Percentiles rank a stretch among this genome's conserved stretches.
phyloP scores from a whole-genome alignment of 2,113 vertebrate genomes.

The Xerus inauris region DNA sequence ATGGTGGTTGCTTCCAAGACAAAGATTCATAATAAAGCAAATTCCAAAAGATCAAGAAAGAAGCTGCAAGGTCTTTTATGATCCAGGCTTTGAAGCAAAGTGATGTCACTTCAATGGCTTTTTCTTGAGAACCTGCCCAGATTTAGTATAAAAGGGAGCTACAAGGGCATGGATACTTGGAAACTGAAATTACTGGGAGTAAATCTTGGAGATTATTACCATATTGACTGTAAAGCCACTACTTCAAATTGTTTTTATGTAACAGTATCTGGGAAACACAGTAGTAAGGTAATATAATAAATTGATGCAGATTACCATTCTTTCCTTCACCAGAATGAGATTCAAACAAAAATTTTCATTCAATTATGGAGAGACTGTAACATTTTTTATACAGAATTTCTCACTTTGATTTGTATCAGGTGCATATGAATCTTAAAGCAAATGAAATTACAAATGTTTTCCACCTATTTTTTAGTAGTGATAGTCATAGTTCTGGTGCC shows the following conservation, averaged over 20 bases:
- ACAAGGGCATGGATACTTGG: background rate
- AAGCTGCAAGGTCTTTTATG: background rate
- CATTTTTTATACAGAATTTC: background rate
- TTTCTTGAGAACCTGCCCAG: background rate
- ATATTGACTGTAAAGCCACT: background rate
- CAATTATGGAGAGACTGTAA: background rate
- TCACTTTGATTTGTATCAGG: background rate
- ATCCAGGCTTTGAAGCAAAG: background rate
- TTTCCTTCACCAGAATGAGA: background rate
- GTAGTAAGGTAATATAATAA: background rate
- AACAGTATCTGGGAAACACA: background rate
- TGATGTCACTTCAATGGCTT: background rate
- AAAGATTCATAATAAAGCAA: background rate
- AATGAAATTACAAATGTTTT: background rate
- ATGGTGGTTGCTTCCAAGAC: background rate
- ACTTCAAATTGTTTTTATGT: background rate
- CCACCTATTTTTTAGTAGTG: background rate
- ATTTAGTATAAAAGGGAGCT: background rate
- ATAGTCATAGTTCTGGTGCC: background rate
- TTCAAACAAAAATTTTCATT: conserved; percentile 6
- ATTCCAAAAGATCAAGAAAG: background rate
- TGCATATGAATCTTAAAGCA: background rate
- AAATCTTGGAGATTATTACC: background rate
- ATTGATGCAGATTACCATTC: background rate
- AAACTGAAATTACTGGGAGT: background rate